Conservation (phyloP, 2,797 vertebrate species). For the Enteromius radiatus region DNA sequence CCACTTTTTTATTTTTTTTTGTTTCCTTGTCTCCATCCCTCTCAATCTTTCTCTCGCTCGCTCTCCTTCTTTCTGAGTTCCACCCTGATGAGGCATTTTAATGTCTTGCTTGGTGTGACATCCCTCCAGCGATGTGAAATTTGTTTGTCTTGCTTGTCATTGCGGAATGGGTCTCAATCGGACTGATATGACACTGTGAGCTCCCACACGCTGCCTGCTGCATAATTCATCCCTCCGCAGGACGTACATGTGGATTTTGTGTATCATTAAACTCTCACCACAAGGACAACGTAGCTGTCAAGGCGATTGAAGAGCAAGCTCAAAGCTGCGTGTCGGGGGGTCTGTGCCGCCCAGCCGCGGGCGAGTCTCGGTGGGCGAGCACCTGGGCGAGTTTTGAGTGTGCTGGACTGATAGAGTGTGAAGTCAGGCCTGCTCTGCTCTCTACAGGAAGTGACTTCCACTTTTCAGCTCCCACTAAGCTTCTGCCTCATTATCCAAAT, state of each 20-base stretch:
- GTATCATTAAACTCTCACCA: slow-evolving; percentile 69
- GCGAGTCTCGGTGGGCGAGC: slow-evolving; percentile 49
- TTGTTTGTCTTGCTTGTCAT: slow-evolving; percentile 75
- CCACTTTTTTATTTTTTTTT: not conserved
- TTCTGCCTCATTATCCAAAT: slow-evolving; percentile 80
- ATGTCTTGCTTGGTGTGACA: slow-evolving; percentile 66
- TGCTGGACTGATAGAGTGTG: slow-evolving; percentile 50
- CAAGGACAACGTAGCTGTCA: slow-evolving; percentile 57
- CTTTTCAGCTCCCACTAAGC: slow-evolving; percentile 65
- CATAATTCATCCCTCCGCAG: slow-evolving; percentile 73
- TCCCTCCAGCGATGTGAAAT: slow-evolving; percentile 71
- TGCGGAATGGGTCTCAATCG: slow-evolving; percentile 68
- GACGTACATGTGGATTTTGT: slow-evolving; percentile 67
- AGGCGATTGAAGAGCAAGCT: slow-evolving; percentile 43
- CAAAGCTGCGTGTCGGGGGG: slow-evolving; percentile 27
- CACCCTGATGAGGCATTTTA: slow-evolving; percentile 63
- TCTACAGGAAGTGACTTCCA: slow-evolving; percentile 59
- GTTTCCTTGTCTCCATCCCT: not conserved
- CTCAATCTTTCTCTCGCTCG: slow-evolving; percentile 37
- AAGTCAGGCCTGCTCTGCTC: slow-evolving; percentile 53
- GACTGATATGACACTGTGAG: slow-evolving; percentile 58
- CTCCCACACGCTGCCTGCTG: slow-evolving; percentile 51
- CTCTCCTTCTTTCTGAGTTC: slow-evolving; percentile 59
- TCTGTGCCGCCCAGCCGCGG: slow-evolving; percentile 17
- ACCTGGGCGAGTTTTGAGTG: slow-evolving; percentile 46